Percentiles rank a stretch among this genome's conserved stretches.
Evolutionary conservation across 2,797 vertebrate species (phyloP).

Genomic region (Ptychobarbus kaznakovi): DNA sequence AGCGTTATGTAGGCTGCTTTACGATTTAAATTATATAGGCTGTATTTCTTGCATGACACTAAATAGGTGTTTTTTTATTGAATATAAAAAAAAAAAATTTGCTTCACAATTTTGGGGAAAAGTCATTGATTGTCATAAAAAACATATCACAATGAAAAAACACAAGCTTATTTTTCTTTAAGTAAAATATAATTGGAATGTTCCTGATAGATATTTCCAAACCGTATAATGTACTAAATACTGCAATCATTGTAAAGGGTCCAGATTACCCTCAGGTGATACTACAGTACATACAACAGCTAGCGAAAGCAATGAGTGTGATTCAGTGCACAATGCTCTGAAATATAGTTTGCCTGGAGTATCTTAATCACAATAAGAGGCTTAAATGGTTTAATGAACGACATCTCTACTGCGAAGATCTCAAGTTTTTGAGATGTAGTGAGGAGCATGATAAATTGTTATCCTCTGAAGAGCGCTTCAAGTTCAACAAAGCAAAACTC

Average conservation of each 20-base stretch:
- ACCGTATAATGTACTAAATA: not conserved
- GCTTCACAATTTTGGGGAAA: too few relatives aligned
- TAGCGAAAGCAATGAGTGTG: not conserved
- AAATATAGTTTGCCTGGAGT: conserved; percentile 17
- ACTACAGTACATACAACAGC: not conserved
- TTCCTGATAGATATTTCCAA: not conserved
- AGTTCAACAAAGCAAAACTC: conserved; percentile 17
- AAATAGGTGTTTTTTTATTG: too few relatives aligned
- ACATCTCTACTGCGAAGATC: conserved; percentile 16
- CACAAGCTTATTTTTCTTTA: not conserved
- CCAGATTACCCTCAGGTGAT: conserved; percentile 4
- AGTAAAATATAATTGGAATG: not conserved
- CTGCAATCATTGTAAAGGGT: not conserved
- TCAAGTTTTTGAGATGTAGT: not conserved
- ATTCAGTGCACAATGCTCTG: not conserved
- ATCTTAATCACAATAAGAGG: conserved; percentile 25
- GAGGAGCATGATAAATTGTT: conserved; percentile 12
- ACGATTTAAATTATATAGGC: not conserved
- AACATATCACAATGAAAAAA: not conserved
- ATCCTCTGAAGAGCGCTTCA: conserved; percentile 6
- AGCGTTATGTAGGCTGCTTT: not conserved
- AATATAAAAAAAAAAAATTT: too few relatives aligned
- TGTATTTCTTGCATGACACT: not conserved
- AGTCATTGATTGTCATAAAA: not conserved
- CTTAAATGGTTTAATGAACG: conserved; percentile 28